Evolutionary conservation across 2,113 vertebrate species (phyloP).

Genomic region (Chaetorhynchus papuensis): DNA sequence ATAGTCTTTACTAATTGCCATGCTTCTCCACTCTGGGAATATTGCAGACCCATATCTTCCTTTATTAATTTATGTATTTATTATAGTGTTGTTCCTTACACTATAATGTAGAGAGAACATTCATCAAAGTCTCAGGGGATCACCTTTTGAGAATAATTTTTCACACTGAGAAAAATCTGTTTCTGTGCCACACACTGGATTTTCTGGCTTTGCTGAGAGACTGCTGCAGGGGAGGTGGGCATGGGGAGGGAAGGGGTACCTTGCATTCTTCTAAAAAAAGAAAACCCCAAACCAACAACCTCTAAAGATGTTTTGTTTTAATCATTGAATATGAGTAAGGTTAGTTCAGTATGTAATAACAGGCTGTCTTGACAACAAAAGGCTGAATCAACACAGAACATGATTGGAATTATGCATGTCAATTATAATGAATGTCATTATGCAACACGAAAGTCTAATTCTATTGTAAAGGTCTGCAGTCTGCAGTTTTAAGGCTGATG

Average conservation of each 20-base stretch:
- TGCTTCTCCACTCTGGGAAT: not conserved
- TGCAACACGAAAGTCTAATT: conserved; percentile 36
- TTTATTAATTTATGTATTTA: conserved; percentile 40
- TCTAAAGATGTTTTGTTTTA: conserved; percentile 28
- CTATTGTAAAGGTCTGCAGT: conserved; percentile 44
- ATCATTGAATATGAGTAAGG: not conserved
- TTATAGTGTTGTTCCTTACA: not conserved
- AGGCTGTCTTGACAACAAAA: conserved; percentile 62
- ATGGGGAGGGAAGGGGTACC: not conserved
- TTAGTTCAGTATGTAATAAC: conserved; percentile 43
- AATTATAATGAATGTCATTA: conserved; percentile 68
- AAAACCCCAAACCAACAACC: not conserved
- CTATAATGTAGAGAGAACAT: not conserved
- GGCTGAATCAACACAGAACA: conserved; percentile 40
- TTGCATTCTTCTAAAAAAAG: not conserved
- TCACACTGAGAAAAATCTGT: not conserved
- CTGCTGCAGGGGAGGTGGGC: not conserved
- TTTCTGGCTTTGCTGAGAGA: not conserved
- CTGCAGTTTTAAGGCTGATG: conserved; percentile 46
- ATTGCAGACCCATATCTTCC: not conserved
- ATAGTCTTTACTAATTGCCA: conserved; percentile 8
- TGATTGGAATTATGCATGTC: conserved; percentile 62
- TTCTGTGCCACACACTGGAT: not conserved
- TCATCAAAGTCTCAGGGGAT: not conserved
- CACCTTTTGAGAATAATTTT: not conserved